Evolutionary conservation across 2,888 invertebrate genomes (phyloP), one percentile per base, ranked within the genome.

Genomic region (Ditula angustiorana): DNA sequence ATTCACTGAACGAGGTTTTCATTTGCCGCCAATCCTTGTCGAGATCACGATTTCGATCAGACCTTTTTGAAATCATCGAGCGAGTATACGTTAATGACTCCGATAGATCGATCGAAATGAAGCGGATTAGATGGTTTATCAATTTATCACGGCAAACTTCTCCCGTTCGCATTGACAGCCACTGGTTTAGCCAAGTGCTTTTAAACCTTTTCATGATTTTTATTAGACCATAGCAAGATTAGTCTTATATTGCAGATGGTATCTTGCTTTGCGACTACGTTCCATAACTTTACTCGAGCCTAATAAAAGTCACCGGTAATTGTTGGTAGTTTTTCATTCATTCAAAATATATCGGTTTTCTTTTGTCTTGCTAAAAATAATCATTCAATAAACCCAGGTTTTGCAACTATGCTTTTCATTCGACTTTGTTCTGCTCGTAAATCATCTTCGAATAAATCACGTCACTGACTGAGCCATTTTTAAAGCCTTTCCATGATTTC

Each of bases 401-500:
- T 23, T 10, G 41, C n/a, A 19, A 41, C 19, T 41, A 35, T 35
- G 4, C 1, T 41, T 41, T 26, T 23, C 26, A 26, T 13, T 26
- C 26, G 2, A 5, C 1, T 2, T 41, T 41, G 16, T 19, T 3
- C 2, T 2, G 19, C 10, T 41, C 3, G 2, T 3, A n/a, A 11
- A 3, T n/a, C 13, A 10, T 19, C n/a, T n/a, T n/a, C n/a, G 16
- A 19, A 41, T 19, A 41, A 37, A 19, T 13, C 13, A 26, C 49
- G 11, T 26, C n/a, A 13, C 24, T 23, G 26, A 49, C 16, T 49
- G 49, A 23, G 24, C 11, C 5, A 5, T 5, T 46, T 21, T 19
- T 37, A 28, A 47, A 21, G 5, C 53, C 61, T 61, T 61, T 61
- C 47, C 55, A 37, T 56, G 61, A 61, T 61, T 55, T 37, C 13